Evolutionary conservation across 2,113 vertebrate genomes (phyloP), one percentile per base, ranked within the genome.

Genomic region (Barbus barbus): DNA sequence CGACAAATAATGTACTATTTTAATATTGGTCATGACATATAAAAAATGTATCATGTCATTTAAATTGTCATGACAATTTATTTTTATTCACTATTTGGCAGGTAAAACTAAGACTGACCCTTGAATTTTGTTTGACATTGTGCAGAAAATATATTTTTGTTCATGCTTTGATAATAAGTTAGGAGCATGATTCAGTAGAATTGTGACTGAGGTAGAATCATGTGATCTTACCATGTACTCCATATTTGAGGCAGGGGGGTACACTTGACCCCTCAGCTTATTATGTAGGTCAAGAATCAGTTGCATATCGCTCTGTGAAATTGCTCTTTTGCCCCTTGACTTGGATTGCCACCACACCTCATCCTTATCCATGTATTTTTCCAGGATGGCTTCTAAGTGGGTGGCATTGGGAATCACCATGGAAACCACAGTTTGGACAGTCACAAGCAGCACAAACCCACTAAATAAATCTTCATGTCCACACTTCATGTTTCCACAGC

Each of bases 211-310:
- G 5, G 12, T 4, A 73, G 22, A 78, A 38, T 53, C 12, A n/a
- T 78, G 75, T 22, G 8, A 11, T 85, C 96, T 96, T 93, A 99
- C 98, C 98, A 99, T 99, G 92, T 96, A 96, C 91, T 99, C 97
- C 98, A 99, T 99, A 93, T 99, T 99, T 86, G 98, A 97, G 81
- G 98, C 97, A 53, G 96, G 95, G 81, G 98, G 98, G 90, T 98
- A 94, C 85, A 99, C 98, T 89, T 99, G 96, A 91, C 98, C 96
- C 65, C 98, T 94, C 86, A 99, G 93, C 91, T 97, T 98, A 94
- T 99, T 99, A 93, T 99, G 98, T 83, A 99, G 94, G 92, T 99
- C 97, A 92, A 99, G 92, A 90, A 99, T 99, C 83, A 97, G 96
- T 86, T 97, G 96, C 97, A 97, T 97, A 91, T 99, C 98, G 86